Evolutionary conservation across 2,113 vertebrate species (phyloP).

Genomic region (Hypomesus transpacificus): DNA sequence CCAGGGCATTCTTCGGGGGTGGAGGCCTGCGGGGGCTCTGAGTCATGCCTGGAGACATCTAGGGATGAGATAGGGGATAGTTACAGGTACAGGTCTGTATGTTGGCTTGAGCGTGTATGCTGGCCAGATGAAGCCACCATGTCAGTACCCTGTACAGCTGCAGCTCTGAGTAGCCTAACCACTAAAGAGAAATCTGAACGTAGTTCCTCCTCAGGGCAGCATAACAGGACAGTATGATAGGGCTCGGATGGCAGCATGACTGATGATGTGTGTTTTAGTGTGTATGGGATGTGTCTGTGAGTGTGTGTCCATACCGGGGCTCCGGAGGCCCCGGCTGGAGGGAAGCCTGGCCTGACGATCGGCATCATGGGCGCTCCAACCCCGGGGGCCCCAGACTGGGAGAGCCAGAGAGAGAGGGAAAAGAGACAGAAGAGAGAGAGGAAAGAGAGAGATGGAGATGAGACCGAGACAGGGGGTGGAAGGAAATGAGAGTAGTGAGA

Average conservation of each 20-base stretch:
- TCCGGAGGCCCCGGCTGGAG: conserved; percentile 70
- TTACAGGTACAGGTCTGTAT: conserved; percentile 1
- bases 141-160: no score
- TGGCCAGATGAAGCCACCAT: no score
- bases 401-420: conserved; percentile 7
- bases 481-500: conserved; percentile 30
- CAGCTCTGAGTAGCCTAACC: no score
- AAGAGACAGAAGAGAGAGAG: conserved; percentile 4
- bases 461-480: background rate
- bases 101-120: background rate
- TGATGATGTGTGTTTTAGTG: conserved; percentile 1
- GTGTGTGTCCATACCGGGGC: conserved; percentile 68
- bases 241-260: no score
- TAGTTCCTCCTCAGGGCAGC: no score
- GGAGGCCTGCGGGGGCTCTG: conserved; percentile 96
- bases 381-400: conserved; percentile 78
- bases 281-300: conserved; percentile 1
- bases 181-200: no score
- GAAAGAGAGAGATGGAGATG: no score
- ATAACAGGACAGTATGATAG: no score
- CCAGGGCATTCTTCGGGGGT: conserved; percentile 95
- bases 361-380: conserved; percentile 86
- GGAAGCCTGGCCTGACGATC: conserved; percentile 91
- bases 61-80: conserved; percentile 28
- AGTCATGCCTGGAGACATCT: conserved; percentile 76